phyloP scores from a whole-genome alignment of 1,140 invertebrate species.

The Aradophagus sp. region DNA sequence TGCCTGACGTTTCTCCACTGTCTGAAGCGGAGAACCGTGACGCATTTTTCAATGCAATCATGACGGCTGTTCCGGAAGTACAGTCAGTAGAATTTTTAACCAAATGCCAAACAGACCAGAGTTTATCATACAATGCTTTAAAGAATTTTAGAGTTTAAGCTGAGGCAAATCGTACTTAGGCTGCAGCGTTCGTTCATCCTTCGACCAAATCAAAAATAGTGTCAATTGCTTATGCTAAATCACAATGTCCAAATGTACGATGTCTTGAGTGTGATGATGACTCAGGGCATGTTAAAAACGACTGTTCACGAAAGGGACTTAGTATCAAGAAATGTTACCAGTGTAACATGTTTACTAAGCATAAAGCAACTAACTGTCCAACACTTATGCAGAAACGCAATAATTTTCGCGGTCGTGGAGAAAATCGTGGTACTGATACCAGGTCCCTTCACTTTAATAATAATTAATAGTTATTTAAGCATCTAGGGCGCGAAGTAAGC shows the following conservation, averaged over 20 bases:
- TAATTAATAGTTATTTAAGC: no score
- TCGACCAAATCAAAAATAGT: neutral
- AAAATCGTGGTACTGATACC: no score
- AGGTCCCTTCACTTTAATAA: no score
- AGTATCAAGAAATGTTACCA: no score
- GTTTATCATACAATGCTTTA: neutral
- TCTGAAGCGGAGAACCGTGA: neutral
- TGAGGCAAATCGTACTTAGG: neutral
- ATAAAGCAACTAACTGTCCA: no score
- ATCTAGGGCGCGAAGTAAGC: no score
- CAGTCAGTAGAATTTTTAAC: slow-evolving; percentile 2
- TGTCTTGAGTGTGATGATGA: neutral
- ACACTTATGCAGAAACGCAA: no score
- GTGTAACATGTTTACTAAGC: no score
- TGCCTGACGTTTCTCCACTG: neutral
- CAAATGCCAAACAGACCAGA: neutral
- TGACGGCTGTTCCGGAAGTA: neutral
- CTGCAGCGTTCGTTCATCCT: neutral
- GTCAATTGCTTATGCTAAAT: neutral
- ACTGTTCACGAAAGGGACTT: no score
- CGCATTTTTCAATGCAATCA: neutral
- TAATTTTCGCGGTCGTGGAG: no score
- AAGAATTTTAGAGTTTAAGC: neutral
- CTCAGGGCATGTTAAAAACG: no score
- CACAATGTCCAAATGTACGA: neutral